Evolutionary conservation across 92 coral and sea anemone genomes (phyloP).

Genomic region (Parazoanthus atlanticus): DNA sequence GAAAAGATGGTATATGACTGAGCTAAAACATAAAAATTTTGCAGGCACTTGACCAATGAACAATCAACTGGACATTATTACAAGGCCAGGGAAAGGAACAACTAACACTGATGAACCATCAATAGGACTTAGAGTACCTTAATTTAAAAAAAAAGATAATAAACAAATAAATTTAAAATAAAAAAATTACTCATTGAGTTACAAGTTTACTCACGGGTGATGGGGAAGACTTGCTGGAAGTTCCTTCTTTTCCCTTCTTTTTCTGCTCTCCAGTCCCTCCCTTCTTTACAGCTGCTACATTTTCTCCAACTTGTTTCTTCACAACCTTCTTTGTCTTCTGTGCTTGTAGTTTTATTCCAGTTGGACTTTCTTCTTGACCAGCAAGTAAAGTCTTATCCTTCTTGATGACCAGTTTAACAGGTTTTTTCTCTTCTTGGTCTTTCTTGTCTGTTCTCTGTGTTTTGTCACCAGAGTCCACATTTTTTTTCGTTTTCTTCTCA

Average conservation of each 20-base stretch:
- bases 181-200: too few species aligned
- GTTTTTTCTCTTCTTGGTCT: conserved; percentile 58
- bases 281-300: not conserved
- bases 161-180: too few species aligned
- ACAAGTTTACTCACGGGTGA: conserved; percentile 23
- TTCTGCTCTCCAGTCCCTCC: not conserved
- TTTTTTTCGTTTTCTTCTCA: conserved; percentile 45
- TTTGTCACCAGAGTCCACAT: not conserved
- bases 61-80: too few species aligned
- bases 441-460: conserved; percentile 9
- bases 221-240: conserved; percentile 4
- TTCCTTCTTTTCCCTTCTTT: conserved; percentile 14
- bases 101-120: too few species aligned
- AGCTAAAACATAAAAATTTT: too few species aligned
- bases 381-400: conserved; percentile 54
- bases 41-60: too few species aligned
- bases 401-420: conserved; percentile 87
- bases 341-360: not conserved
- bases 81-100: too few species aligned
- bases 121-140: too few species aligned
- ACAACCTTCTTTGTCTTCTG: not conserved
- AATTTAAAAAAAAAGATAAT: too few species aligned
- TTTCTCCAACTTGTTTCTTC: conserved; percentile 12
- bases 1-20: too few species aligned
- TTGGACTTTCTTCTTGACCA: not conserved